These are phyloP conservation scores for Monochamus alternatus DNA, from an alignment of 2,888 invertebrate genomes.

Conservation along the genomic window DNA sequence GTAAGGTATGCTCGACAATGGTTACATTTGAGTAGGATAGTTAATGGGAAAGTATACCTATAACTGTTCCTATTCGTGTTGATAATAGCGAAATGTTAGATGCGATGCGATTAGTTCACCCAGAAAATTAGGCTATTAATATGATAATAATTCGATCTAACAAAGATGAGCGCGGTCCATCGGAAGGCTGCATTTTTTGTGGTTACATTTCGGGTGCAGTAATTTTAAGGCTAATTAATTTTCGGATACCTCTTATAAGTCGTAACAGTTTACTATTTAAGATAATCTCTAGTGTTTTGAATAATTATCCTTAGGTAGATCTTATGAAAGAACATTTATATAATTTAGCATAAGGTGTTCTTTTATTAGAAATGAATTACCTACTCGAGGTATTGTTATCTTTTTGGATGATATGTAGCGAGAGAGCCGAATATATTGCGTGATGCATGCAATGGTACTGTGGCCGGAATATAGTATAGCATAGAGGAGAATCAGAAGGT, in stretches of 20 bases:
- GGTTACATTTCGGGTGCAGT: slow-evolving; percentile 42
- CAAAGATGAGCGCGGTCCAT: slow-evolving; percentile 19
- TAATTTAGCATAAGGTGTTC: slow-evolving; percentile 49
- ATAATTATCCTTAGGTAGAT: slow-evolving; percentile 47
- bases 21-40: too few relatives aligned
- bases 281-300: slow-evolving; percentile 46
- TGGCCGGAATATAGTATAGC: slow-evolving; percentile 57
- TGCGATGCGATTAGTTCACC: slow-evolving; percentile 20
- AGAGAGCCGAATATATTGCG: slow-evolving; percentile 60
- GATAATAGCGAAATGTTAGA: slow-evolving; percentile 2
- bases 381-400: slow-evolving; percentile 59
- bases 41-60: too few relatives aligned
- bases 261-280: slow-evolving; percentile 50
- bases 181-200: slow-evolving; percentile 42
- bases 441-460: slow-evolving; percentile 63
- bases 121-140: slow-evolving; percentile 31
- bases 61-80: neutral
- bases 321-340: slow-evolving; percentile 38
- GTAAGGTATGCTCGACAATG: too few relatives aligned
- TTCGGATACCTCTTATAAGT: slow-evolving; percentile 44
- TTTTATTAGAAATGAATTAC: slow-evolving; percentile 44
- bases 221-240: slow-evolving; percentile 57
- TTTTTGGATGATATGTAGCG: slow-evolving; percentile 59
- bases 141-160: slow-evolving; percentile 23
- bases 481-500: slow-evolving; percentile 68